phyloP scores from a whole-genome alignment of 2,797 vertebrate genomes.

The Chrysolophus pictus region DNA sequence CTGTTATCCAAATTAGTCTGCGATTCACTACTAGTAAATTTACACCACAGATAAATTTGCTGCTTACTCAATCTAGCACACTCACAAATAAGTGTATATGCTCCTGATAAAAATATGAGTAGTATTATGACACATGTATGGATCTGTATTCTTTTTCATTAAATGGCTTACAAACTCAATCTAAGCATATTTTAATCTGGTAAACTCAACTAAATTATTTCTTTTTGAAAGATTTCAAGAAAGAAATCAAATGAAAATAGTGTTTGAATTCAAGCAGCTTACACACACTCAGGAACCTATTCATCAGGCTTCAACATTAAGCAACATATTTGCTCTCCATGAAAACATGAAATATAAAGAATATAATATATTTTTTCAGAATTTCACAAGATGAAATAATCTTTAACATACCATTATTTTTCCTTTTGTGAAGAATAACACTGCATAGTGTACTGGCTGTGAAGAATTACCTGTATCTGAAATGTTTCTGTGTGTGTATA shows the following conservation, averaged over 20 bases:
- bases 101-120: neutral
- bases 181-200: neutral
- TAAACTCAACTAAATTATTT: neutral
- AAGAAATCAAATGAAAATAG: neutral
- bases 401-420: neutral
- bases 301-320: neutral
- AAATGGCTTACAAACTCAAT: neutral
- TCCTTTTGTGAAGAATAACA: neutral
- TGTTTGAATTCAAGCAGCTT: neutral
- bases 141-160: neutral
- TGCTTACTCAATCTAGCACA: neutral
- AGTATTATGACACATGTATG: neutral
- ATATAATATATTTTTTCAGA: neutral
- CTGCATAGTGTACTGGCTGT: neutral
- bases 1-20: neutral
- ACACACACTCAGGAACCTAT: neutral
- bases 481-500: neutral
- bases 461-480: neutral
- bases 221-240: neutral
- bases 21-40: neutral
- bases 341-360: neutral
- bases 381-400: neutral
- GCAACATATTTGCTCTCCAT: neutral
- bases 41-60: neutral
- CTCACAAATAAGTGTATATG: neutral